These are phyloP conservation scores for Phyllotreta cruciferae DNA, from an alignment of 2,888 invertebrate genomes.

Conservation along the genomic window DNA sequence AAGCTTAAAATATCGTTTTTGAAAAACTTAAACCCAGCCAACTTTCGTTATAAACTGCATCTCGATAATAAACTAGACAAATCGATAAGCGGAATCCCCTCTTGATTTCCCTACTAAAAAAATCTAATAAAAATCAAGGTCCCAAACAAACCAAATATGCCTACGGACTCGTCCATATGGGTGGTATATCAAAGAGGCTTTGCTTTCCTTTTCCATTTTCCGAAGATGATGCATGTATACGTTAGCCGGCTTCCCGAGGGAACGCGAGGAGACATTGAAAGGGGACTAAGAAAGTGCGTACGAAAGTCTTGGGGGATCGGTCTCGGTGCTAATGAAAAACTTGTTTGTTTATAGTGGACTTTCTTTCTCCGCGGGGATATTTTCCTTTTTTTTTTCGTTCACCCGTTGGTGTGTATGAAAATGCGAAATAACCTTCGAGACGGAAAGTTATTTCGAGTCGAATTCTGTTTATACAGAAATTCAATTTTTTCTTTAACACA, in stretches of 20 bases:
- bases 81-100: constrained; percentile 21
- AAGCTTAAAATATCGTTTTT: not conserved
- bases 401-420: constrained; percentile 12
- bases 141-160: constrained; percentile 31
- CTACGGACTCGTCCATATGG: constrained; percentile 23
- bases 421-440: constrained; percentile 5
- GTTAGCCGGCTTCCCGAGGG: constrained; percentile 11
- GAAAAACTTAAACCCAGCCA: not conserved
- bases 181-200: constrained; percentile 28
- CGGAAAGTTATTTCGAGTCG: too few species aligned
- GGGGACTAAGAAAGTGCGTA: constrained; percentile 26
- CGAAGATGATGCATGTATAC: constrained; percentile 34
- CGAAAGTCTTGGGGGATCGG: constrained; percentile 32
- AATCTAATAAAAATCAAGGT: constrained; percentile 30
- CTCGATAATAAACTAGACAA: constrained; percentile 16
- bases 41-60: not conserved
- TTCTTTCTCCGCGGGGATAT: constrained; percentile 13
- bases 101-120: constrained; percentile 28
- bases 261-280: constrained; percentile 22
- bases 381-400: constrained; percentile 4
- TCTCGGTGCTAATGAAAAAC: constrained; percentile 34
- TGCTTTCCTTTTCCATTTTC: constrained; percentile 30
- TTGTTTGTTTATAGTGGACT: constrained; percentile 36
- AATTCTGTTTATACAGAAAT: too few species aligned
- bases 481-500: too few species aligned